Evolutionary conservation across 53 echinoderm and acorn worm genomes (phyloP).

Genomic region (Patiria pectinifera): DNA sequence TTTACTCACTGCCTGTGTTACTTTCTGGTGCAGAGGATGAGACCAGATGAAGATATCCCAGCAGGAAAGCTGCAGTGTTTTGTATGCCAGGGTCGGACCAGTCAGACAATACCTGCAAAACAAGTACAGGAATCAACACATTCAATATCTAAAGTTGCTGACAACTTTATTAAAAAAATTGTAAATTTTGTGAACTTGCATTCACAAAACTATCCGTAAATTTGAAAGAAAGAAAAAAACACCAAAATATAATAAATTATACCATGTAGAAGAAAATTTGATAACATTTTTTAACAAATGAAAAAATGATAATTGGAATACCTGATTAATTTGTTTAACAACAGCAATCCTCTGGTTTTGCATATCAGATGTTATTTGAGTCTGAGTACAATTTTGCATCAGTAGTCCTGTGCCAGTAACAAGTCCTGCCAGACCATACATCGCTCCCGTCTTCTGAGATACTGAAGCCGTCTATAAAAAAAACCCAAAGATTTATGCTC

Average conservation of each 20-base stretch:
- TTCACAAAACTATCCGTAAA: no score
- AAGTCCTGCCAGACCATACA: constrained; percentile 68
- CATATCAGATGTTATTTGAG: constrained; percentile 61
- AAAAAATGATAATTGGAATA: neutral
- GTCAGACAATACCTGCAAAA: constrained; percentile 34
- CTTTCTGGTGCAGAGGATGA: constrained; percentile 37
- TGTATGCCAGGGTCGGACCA: constrained; percentile 61
- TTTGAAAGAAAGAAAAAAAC: no score
- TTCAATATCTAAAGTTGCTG: neutral
- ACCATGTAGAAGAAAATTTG: no score
- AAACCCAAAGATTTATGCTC: neutral
- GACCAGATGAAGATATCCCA: constrained; percentile 60
- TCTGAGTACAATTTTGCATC: constrained; percentile 12
- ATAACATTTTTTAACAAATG: no score
- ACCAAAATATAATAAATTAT: no score
- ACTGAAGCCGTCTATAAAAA: constrained; percentile 1
- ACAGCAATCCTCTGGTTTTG: constrained; percentile 51
- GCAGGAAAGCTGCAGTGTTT: constrained; percentile 53
- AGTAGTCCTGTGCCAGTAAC: constrained; percentile 67
- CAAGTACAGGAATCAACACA: neutral
- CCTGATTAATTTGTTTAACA: constrained; percentile 63
- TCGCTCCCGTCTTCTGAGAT: constrained; percentile 41
- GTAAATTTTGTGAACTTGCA: no score
- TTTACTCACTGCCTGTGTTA: constrained; percentile 60
- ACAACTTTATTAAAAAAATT: no score